A percentile compares a stretch with the other conserved stretches of the same genome.
Conservation (phyloP, 1,140 invertebrate species). For the Scaptomyza montana region DNA sequence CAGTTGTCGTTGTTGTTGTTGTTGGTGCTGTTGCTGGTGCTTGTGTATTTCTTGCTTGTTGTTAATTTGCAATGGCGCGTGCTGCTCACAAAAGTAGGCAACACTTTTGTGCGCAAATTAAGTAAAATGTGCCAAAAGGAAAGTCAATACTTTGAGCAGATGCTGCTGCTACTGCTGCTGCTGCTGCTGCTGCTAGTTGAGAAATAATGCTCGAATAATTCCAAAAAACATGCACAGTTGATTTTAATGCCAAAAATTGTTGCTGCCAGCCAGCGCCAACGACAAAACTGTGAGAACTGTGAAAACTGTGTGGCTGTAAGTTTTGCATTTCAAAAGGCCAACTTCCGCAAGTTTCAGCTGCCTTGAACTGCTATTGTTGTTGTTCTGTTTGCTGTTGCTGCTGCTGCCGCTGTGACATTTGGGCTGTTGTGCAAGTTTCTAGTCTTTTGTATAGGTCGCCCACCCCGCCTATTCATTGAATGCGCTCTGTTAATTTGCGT, state of each 20-base stretch:
- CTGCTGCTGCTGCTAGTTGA: conserved; percentile 56
- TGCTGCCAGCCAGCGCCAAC: not conserved
- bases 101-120: conserved; percentile 67
- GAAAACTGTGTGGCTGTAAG: conserved; percentile 33
- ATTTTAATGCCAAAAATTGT: conserved; percentile 56
- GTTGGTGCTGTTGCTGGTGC: conserved; percentile 8
- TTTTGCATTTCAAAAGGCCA: conserved; percentile 60
- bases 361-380: conserved; percentile 5
- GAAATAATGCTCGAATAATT: conserved; percentile 80
- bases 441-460: conserved; percentile 55
- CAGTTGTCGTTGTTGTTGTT: conserved; percentile 50
- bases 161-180: conserved; percentile 27
- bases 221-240: conserved; percentile 61
- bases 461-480: conserved; percentile 55
- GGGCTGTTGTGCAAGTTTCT: conserved; percentile 38
- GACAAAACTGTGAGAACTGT: conserved; percentile 20
- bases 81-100: conserved; percentile 70
- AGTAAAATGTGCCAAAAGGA: conserved; percentile 50
- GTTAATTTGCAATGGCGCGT: conserved; percentile 67
- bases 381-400: conserved; percentile 8
- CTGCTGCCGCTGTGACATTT: conserved; percentile 60
- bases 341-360: conserved; percentile 53
- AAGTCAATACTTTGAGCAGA: conserved; percentile 51
- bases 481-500: conserved; percentile 77
- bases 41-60: conserved; percentile 18